phyloP scores from a whole-genome alignment of 2,113 vertebrate genomes.

The Aythya baeri region DNA sequence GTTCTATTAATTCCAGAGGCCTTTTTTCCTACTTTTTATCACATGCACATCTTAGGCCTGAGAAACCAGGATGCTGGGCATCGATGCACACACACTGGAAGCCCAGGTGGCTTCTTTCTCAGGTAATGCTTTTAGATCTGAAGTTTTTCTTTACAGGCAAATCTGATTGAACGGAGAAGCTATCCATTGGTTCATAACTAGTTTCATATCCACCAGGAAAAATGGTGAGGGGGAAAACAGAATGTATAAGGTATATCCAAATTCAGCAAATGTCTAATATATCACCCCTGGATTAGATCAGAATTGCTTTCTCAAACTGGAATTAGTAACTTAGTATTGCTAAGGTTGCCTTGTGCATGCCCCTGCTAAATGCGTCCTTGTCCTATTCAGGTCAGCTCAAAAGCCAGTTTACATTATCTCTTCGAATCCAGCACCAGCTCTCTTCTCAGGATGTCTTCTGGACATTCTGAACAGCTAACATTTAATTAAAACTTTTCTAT shows the following conservation, averaged over 20 bases:
- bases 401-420: neutral
- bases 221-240: neutral
- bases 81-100: fast-evolving
- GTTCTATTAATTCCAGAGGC: neutral
- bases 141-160: neutral
- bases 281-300: neutral
- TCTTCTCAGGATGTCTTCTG: neutral
- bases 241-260: fast-evolving
- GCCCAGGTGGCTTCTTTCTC: neutral
- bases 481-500: neutral
- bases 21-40: neutral
- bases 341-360: neutral
- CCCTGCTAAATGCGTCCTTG: neutral
- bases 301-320: neutral
- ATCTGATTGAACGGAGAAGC: neutral
- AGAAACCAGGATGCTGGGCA: neutral
- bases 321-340: neutral
- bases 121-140: neutral
- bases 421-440: neutral
- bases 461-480: neutral
- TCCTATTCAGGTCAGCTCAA: neutral
- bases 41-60: neutral
- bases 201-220: neutral
- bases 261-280: neutral
- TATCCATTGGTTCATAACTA: neutral